Evolutionary conservation across 2,113 vertebrate genomes (phyloP).

Genomic region (Sigmodon hispidus): DNA sequence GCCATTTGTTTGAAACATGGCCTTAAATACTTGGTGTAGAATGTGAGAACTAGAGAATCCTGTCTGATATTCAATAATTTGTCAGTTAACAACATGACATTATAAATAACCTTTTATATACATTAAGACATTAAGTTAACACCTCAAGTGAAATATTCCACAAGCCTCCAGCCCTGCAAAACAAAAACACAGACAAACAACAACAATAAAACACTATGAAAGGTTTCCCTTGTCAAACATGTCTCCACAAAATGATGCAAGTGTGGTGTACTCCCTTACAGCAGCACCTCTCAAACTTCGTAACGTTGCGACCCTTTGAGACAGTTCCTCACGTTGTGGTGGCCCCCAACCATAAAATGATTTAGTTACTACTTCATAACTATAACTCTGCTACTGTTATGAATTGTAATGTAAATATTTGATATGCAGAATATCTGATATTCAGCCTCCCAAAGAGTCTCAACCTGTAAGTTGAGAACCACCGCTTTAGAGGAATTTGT

Average conservation of each 20-base stretch:
- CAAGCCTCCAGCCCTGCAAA: background rate
- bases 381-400: background rate
- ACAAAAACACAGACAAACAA: background rate
- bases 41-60: background rate
- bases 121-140: background rate
- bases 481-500: background rate
- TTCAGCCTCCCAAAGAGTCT: background rate
- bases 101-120: background rate
- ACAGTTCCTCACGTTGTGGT: background rate
- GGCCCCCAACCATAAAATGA: background rate
- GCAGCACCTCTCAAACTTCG: background rate
- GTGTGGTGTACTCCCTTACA: background rate
- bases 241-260: background rate
- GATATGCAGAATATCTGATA: background rate
- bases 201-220: background rate
- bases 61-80: background rate
- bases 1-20: background rate
- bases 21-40: background rate
- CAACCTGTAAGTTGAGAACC: background rate
- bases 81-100: background rate
- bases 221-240: background rate
- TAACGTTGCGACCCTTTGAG: too few relatives aligned
- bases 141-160: background rate
- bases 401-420: background rate
- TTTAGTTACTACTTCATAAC: background rate